Conservation (phyloP, 2,113 vertebrate species). For the Phaethornis superciliosus region DNA sequence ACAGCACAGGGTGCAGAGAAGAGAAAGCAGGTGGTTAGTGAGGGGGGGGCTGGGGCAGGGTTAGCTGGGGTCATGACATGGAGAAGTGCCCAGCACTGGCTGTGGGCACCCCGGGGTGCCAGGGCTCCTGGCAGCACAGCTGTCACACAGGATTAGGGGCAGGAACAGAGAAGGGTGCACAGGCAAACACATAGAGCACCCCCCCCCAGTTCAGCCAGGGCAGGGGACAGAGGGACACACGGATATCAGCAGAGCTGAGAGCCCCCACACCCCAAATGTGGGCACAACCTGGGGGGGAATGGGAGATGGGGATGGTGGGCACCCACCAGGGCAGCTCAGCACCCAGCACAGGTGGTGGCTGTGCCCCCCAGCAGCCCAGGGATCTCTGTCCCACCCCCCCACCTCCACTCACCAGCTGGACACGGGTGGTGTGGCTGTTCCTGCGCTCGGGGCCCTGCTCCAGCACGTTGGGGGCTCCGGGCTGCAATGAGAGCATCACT, state of each 20-base stretch:
- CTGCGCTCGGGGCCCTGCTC: conserved; percentile 83
- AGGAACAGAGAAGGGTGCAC: not conserved
- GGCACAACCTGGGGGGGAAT: not conserved
- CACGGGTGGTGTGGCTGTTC: conserved; percentile 63
- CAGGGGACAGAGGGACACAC: not conserved
- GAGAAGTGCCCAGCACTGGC: not conserved
- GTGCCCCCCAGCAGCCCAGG: not conserved
- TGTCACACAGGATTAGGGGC: not conserved
- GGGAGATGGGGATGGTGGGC: not conserved
- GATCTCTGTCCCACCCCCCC: not conserved
- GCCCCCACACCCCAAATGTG: too few species aligned
- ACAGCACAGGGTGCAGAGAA: not conserved
- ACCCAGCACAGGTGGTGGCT: accelerated
- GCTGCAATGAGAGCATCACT: conserved; percentile 64
- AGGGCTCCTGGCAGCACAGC: not conserved
- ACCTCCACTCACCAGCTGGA: conserved; percentile 81
- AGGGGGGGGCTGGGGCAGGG: not conserved
- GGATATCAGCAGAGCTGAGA: not conserved
- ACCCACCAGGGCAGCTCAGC: not conserved
- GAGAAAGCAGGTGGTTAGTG: conserved; percentile 26
- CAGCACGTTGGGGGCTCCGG: conserved; percentile 78
- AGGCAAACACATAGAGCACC: not conserved
- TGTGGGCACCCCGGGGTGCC: not conserved
- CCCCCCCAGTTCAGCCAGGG: accelerated
- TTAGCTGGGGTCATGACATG: not conserved